Base-by-base conservation (phyloP, 1,140 invertebrate species). In the Diuraphis noxia region DNA sequence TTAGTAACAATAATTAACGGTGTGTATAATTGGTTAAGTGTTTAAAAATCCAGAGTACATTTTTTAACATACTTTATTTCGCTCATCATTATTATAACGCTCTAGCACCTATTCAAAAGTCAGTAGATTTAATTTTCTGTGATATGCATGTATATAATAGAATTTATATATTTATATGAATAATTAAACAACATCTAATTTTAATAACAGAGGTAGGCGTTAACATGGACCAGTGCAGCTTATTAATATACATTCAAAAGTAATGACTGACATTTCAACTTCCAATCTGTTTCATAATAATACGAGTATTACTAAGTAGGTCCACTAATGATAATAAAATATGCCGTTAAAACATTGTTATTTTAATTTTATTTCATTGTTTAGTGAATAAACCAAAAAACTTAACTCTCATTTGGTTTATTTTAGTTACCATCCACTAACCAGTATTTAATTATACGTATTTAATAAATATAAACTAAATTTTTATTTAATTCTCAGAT, bases 71-170 rank as follows among this genome's bases (percentile, higher is more conserved):
- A 40, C 23, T 87, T 43, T 10, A 56, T 88, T 88, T 88, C 23
- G 49, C 23, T 87, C 34, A 52, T 56, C 34, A 40, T 56, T 52
- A 87, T 56, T 52, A 87, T 30, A 88, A 63, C 46, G 36, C 85
- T 63, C 86, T 88, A 88, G 23, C 49, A 23, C 49, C 49, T 88
- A 88, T 88, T 88, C 86, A 88, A 63, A 63, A 88, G 49, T 88
- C 52, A 88, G 86, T 88, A 88, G 36, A 43, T 63, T 40, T 63
- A 63, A 88, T 88, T 88, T 88, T 63, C 86, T 88, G 49, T 88
- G 86, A 88, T 88, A 88, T 63, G 52, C 86, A 63, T 63, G 49
- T 30, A 63, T 63, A 56, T 34, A 49, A 72, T 72, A 72, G 10
- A 72, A 85, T n/a, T 85, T 85, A 43, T 43, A 46, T 34, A 85